Percentiles rank a stretch among this genome's conserved stretches.
phyloP scores from a whole-genome alignment of 35 echinoderm and acorn worm genomes.

The Ptychodera flava region DNA sequence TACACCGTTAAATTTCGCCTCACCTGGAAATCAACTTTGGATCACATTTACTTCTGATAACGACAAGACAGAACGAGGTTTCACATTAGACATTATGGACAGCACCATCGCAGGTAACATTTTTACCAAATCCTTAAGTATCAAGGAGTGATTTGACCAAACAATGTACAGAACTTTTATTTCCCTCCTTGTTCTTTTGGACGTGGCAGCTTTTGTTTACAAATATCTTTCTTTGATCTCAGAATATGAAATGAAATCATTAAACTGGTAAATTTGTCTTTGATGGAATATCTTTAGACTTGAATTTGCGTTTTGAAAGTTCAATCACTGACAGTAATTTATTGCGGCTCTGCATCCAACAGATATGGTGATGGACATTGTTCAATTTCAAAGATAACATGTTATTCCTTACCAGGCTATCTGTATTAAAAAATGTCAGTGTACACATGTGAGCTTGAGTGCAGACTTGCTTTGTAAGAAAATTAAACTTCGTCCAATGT shows the following conservation, averaged over 20 bases:
- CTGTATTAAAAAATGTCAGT: too few species aligned
- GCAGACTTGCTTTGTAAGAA: too few species aligned
- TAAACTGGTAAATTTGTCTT: not conserved
- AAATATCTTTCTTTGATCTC: not conserved
- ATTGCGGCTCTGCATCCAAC: too few species aligned
- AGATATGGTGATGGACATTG: too few species aligned
- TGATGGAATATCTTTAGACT: too few species aligned
- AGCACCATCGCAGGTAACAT: slow-evolving; percentile 51
- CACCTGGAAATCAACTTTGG: slow-evolving; percentile 49
- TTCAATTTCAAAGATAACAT: too few species aligned
- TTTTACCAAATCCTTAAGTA: not conserved
- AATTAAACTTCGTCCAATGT: too few species aligned
- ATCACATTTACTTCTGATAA: slow-evolving; percentile 58
- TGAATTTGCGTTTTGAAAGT: too few species aligned
- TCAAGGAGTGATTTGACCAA: not conserved
- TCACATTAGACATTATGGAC: slow-evolving; percentile 63
- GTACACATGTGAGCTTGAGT: too few species aligned
- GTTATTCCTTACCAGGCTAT: too few species aligned
- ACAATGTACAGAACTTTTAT: not conserved
- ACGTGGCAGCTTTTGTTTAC: not conserved
- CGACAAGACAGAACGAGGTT: slow-evolving; percentile 48
- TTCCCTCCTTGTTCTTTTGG: not conserved
- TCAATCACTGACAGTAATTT: too few species aligned
- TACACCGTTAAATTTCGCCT: slow-evolving; percentile 57
- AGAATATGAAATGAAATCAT: not conserved